Evolutionary conservation across 1,140 invertebrate species (phyloP), one percentile per base, ranked within the genome.

Genomic region (Ylistrum balloti): DNA sequence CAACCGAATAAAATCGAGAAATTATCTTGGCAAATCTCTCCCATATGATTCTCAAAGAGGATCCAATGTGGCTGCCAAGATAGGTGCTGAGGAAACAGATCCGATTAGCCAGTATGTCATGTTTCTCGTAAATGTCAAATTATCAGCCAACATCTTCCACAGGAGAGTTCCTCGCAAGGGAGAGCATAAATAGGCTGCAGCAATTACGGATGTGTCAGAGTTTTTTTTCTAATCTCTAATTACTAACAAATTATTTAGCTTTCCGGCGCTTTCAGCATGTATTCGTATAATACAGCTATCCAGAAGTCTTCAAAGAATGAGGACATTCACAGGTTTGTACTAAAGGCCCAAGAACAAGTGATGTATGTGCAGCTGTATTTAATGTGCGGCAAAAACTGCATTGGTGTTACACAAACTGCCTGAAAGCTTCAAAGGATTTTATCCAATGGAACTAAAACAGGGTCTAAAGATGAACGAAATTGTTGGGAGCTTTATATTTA

Each of bases 91-190:
- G 15, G 56, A 5, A 28, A 74, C 20, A 74, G 22, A 28, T 74
- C 56, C 56, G 56, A 74, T 74, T 74, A 74, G 56, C 17, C 56
- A n/a, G 22, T 74, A 22, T n/a, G 56, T 74, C 56, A 28, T 28
- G 56, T 74, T 28, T 74, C 56, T 74, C 56, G 56, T 74, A 74
- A 74, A 74, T 74, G 56, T 74, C 56, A 74, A 74, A 74, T 74
- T 74, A 74, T 74, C 56, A 74, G 56, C 56, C 56, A 74, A 74
- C 56, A 74, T 74, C 56, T 74, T 74, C 15, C n/a, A 74, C 56
- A 74, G 56, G n/a, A 74, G 56, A 74, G 56, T 74, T 74, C 56
- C 56, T 74, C 56, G 56, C 56, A 74, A 74, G 56, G 56, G 56
- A 74, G 56, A 74, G 56, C 56, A 74, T 74, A 74, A 74, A n/a